Evolutionary conservation across 2,113 vertebrate species (phyloP).

Genomic region (Rattus rattus): DNA sequence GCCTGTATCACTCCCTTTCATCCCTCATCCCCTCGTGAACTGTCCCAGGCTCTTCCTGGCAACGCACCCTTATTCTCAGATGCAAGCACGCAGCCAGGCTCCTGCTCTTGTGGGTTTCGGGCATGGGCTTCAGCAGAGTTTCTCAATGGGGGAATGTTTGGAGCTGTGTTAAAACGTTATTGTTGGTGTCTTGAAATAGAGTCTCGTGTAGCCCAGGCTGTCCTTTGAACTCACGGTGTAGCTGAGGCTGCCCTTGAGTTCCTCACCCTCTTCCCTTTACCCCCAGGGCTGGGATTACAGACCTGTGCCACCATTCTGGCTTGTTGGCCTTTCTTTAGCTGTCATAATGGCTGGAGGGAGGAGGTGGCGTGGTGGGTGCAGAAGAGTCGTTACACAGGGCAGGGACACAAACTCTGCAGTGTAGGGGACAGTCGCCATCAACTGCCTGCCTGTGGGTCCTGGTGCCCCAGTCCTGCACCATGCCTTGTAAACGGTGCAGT

Average conservation of each 20-base stretch:
- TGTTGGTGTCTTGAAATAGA: not conserved
- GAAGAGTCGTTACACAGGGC: not conserved
- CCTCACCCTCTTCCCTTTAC: not conserved
- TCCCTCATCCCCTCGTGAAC: fast-evolving
- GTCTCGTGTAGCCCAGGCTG: not conserved
- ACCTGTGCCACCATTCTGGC: not conserved
- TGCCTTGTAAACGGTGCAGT: not conserved
- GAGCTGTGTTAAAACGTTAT: not conserved
- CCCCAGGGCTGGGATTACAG: not conserved
- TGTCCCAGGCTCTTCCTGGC: not conserved
- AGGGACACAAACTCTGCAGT: not conserved
- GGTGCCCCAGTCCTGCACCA: not conserved
- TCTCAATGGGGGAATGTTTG: not conserved
- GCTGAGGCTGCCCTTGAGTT: not conserved
- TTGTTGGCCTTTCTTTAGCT: not conserved
- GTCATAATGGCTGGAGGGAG: too few species aligned
- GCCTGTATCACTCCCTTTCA: too few species aligned
- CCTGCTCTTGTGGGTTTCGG: not conserved
- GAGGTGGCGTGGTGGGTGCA: not conserved
- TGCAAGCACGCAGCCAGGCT: not conserved
- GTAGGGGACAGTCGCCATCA: too few species aligned
- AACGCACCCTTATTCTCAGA: not conserved
- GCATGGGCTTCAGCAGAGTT: fast-evolving
- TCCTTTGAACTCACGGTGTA: not conserved
- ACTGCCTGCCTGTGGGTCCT: not conserved